Evolutionary conservation across 1,140 invertebrate species (phyloP), one percentile per base, ranked within the genome.

Genomic region (Amyelois transitella): DNA sequence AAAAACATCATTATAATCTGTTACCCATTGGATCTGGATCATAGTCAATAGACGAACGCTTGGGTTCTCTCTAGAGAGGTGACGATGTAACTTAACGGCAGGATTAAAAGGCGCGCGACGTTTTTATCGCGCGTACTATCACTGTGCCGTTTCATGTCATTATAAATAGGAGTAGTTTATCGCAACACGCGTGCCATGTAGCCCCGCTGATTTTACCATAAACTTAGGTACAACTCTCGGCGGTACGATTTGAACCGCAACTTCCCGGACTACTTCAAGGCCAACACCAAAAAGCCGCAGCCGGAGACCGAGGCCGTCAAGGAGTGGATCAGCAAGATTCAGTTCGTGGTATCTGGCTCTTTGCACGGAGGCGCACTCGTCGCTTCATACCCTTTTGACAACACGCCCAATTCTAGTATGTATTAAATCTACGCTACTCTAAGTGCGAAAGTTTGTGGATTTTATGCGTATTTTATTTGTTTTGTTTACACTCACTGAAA

Each of bases 231-330:
- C 74, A 98, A 98, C 78, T 93, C 96, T 0, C 91, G 93, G 43
- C 95, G 96, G 1, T 96, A 94, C 72, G 96, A 98, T 76, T 85
- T 98, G 53, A 98, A 98, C 87, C 91, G 96, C 48, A 97, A 97
- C 86, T 98, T 97, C 87, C 96, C 96, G 0, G 96, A 98, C 86
- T 96, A 95, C 79, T 97, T 97, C 86, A 96, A 96, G 74, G 92
- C 94, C 69, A 97, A 97, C 82, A 95, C 94, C 60, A 95, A 94
- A 68, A 91, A 93, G 18, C 91, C 93, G 2, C 96, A 97, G 80
- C 96, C 96, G 2, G 98, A 99, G 89, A 98, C 97, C 0, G 94
- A 96, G 66, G 96, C 96, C 0, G 95, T 99, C 1, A 98, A 98
- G 86, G 93, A 96, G 70, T 98, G 96, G 96, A 92, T 97, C 22